Evolutionary conservation across 2,888 invertebrate species (phyloP).

Genomic region (Diplolepis rosae): DNA sequence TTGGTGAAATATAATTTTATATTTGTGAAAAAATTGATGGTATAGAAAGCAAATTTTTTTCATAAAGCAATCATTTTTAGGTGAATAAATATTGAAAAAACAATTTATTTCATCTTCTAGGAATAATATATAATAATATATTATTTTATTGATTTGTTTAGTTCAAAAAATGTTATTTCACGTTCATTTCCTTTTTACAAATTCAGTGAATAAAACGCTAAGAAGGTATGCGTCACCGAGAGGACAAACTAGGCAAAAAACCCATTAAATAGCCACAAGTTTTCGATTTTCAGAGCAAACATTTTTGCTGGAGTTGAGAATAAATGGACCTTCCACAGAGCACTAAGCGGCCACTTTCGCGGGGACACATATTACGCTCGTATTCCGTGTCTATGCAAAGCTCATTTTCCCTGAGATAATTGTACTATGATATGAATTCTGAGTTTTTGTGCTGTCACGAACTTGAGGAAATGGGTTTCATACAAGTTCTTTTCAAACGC

Average conservation of each 20-base stretch:
- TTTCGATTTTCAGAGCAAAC: slow-evolving; percentile 46
- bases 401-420: slow-evolving; percentile 66
- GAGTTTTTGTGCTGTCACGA: slow-evolving; percentile 4
- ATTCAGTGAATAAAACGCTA: slow-evolving; percentile 28
- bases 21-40: too few species aligned
- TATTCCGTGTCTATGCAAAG: slow-evolving; percentile 60
- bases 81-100: too few species aligned
- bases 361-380: slow-evolving; percentile 52
- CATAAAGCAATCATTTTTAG: too few species aligned
- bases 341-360: slow-evolving; percentile 48
- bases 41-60: too few species aligned
- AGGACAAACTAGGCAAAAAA: slow-evolving; percentile 28
- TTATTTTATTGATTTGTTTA: too few species aligned
- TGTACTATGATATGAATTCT: slow-evolving; percentile 59
- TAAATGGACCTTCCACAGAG: slow-evolving; percentile 39
- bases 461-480: slow-evolving; percentile 13
- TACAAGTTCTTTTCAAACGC: slow-evolving; percentile 24
- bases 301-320: slow-evolving; percentile 35
- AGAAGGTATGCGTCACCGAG: not conserved
- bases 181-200: not conserved
- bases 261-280: slow-evolving; percentile 39
- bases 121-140: too few species aligned
- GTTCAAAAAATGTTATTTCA: too few species aligned
- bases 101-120: too few species aligned
- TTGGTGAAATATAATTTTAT: too few species aligned